Evolutionary conservation across 2,113 vertebrate species (phyloP), one percentile per base, ranked within the genome.

Genomic region (Harpagus bidentatus): DNA sequence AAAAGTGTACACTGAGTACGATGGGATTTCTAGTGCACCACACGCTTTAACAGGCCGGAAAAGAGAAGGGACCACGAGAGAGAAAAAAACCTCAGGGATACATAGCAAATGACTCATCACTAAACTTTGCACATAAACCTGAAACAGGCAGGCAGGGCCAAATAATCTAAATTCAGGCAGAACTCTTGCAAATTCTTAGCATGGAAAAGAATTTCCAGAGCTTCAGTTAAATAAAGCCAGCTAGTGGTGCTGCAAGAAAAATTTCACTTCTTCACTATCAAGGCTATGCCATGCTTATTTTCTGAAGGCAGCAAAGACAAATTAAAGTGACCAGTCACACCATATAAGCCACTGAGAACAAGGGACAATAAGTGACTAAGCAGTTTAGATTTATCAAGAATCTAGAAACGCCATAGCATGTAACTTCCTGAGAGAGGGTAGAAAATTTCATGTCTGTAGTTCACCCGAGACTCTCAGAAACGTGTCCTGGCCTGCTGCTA

Each of bases 281-380:
- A 22, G 47, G 38, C 28, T 32, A 32, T 7, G 12, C n/a, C 34
- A 84, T 0, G 1, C 36, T 65, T 38, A 16, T 15, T 48, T 83
- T 52, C 56, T 14, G 34, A 83, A 84, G 0, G 0, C 25, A 47
- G 59, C 42, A 62, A 70, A 85, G 25, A 43, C 36, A 55, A 82
- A 52, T 6, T 32, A 19, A 69, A 63, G 48, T 36, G 67, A 74
- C 18, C 11, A 14, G 36, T 61, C 29, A 45, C 53, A 62, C 22
- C 1, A 8, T 38, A 36, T 10, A 10, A 59, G 43, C 62, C 28
- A 14, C 31, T 13, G 19, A 56, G n/a, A 74, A 56, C 0, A 0
- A 61, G n/a, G n/a, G 45, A 52, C 17, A 14, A 0, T 6, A 70
- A 82, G 43, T 18, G 53, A 67, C 7, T 13, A 48, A 45, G 16